Percentiles rank a stretch among this genome's conserved stretches.
These are phyloP conservation scores for Euthynnus affinis DNA, from an alignment of 2,797 vertebrate species.

Conservation along the genomic window DNA sequence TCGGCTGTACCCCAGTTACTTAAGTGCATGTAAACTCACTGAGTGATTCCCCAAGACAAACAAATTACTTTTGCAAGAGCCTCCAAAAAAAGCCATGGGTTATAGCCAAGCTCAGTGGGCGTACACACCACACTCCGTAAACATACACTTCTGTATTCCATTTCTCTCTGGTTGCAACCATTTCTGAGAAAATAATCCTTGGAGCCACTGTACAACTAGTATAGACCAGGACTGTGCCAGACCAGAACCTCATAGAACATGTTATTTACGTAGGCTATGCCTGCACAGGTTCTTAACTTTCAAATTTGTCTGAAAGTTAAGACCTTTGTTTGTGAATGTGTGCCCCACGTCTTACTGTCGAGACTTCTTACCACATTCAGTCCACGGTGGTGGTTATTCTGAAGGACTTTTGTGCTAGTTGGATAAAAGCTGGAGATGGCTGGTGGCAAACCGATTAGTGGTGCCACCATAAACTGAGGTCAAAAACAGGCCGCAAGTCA, in stretches of 20 bases:
- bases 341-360: constrained; percentile 47
- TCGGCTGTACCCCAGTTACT: background rate
- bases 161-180: constrained; percentile 48
- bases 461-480: constrained; percentile 39
- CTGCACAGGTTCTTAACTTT: constrained; percentile 65
- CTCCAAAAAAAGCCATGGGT: constrained; percentile 7
- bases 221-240: constrained; percentile 58
- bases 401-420: constrained; percentile 38
- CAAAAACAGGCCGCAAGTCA: background rate
- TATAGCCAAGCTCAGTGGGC: constrained; percentile 42
- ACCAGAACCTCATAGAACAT: constrained; percentile 71
- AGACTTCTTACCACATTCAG: constrained; percentile 49
- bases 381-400: constrained; percentile 56
- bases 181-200: constrained; percentile 63
- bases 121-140: constrained; percentile 41
- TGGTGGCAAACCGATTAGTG: constrained; percentile 44
- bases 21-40: background rate
- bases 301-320: constrained; percentile 62
- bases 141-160: constrained; percentile 47
- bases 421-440: constrained; percentile 28
- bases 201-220: constrained; percentile 46
- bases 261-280: constrained; percentile 68
- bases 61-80: constrained; percentile 12
- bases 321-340: constrained; percentile 58
- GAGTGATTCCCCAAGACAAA: constrained; percentile 41